These are phyloP conservation scores for Adelognathus sp. DNA, from an alignment of 2,888 invertebrate species.

Conservation along the genomic window DNA sequence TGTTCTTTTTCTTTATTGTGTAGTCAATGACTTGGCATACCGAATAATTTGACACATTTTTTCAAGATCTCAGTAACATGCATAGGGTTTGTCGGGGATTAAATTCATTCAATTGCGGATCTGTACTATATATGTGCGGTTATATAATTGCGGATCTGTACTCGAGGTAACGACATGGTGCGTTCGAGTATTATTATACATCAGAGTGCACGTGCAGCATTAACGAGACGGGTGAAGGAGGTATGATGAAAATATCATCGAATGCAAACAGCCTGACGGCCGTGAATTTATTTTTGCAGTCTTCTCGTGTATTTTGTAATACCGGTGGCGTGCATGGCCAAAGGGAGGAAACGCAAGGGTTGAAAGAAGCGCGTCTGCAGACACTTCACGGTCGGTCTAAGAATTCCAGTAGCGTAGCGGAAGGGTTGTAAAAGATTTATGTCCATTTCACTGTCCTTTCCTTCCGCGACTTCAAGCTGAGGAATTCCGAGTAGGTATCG, in stretches of 20 bases:
- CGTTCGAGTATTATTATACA: slow-evolving; percentile 14
- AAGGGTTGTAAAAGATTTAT: slow-evolving; percentile 65
- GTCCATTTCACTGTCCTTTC: slow-evolving; percentile 54
- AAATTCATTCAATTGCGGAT: slow-evolving; percentile 25
- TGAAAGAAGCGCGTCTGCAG: slow-evolving; percentile 49
- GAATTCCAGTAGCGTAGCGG: slow-evolving; percentile 60
- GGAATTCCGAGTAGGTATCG: slow-evolving; percentile 20
- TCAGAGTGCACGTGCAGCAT: background rate
- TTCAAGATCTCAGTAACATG: too few species aligned
- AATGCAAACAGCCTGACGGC: background rate
- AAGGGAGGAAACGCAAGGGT: slow-evolving; percentile 8
- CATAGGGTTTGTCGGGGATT: too few species aligned
- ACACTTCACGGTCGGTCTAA: slow-evolving; percentile 58
- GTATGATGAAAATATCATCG: background rate
- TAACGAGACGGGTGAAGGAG: background rate
- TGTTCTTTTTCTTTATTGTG: too few species aligned
- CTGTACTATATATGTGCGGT: slow-evolving; percentile 2
- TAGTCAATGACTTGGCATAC: too few species aligned
- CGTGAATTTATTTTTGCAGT: background rate
- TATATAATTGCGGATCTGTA: too few species aligned
- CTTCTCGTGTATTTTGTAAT: background rate
- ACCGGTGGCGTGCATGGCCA: background rate
- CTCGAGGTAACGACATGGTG: background rate
- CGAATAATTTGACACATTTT: too few species aligned
- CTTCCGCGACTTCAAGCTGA: background rate